Conservation (phyloP, 2,797 vertebrate species). For the Phataginus tricuspis region DNA sequence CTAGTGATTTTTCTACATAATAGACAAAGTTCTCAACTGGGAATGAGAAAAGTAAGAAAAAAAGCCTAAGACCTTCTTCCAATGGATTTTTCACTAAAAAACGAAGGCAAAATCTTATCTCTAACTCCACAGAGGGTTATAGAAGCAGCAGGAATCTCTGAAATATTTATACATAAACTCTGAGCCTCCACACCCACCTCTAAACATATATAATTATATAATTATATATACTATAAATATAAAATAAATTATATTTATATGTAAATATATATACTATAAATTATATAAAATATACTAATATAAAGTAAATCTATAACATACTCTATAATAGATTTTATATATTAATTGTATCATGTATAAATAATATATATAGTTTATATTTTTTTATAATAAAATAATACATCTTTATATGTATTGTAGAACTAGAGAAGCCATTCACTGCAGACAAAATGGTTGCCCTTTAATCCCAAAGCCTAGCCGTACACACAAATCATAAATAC, state of each 20-base stretch:
- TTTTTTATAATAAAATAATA: neutral
- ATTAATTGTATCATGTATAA: neutral
- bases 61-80: neutral
- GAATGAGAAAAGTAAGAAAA: neutral
- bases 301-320: too few species aligned
- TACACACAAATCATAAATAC: neutral
- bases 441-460: neutral
- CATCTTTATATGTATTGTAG: neutral
- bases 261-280: neutral
- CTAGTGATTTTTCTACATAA: neutral
- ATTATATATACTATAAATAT: neutral
- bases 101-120: neutral
- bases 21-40: neutral
- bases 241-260: neutral
- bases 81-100: neutral
- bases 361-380: neutral
- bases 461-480: neutral
- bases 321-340: neutral
- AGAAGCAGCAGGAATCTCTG: constrained; percentile 6
- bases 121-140: neutral
- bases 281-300: neutral
- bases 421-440: constrained; percentile 24
- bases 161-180: neutral
- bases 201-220: neutral
- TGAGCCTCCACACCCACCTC: neutral